These are phyloP conservation scores for Orthosia gracilis DNA, from an alignment of 2,888 invertebrate species.

Conservation along the genomic window DNA sequence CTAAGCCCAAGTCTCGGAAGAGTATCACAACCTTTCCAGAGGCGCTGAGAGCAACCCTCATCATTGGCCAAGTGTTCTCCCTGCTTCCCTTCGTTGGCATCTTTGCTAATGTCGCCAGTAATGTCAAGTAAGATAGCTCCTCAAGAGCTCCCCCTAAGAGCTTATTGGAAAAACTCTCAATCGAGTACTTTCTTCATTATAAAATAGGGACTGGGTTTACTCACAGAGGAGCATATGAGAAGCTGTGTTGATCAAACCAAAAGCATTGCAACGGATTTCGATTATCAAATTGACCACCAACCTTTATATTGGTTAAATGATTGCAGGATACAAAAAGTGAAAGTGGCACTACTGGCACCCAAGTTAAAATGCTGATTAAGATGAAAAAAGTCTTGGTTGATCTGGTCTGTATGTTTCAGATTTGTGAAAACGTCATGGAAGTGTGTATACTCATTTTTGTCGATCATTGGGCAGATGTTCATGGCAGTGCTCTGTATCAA, in stretches of 20 bases:
- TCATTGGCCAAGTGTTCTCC: conserved; percentile 83
- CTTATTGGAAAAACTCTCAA: too few species aligned
- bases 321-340: not conserved
- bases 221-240: too few species aligned
- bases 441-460: conserved; percentile 76
- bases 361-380: too few species aligned
- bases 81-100: conserved; percentile 81
- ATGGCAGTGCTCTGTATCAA: conserved; percentile 79
- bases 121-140: conserved; percentile 71
- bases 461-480: conserved; percentile 82
- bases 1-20: conserved; percentile 64
- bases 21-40: conserved; percentile 77
- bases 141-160: too few species aligned
- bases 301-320: not conserved
- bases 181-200: not conserved
- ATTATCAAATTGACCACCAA: not conserved
- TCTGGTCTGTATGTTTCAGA: conserved; percentile 64
- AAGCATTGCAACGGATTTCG: not conserved
- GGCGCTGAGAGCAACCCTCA: conserved; percentile 76
- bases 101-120: conserved; percentile 69
- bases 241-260: too few species aligned
- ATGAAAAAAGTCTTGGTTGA: too few species aligned
- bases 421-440: conserved; percentile 83
- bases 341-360: not conserved
- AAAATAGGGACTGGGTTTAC: not conserved